Conservation (phyloP, 2,888 invertebrate genomes). For the Acronicta psi region DNA sequence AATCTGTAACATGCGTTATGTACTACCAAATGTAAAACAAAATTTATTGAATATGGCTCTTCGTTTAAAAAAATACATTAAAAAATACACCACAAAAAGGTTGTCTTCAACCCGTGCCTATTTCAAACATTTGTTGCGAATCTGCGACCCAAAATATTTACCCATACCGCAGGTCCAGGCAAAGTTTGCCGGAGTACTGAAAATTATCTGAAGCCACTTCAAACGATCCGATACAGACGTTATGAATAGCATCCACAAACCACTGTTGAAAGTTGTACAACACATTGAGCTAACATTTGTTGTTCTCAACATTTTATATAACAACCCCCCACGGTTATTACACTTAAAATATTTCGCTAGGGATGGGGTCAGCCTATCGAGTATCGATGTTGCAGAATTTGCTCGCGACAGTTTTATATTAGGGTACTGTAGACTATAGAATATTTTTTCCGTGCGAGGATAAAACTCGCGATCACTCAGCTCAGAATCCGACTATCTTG, state of each 20-base stretch:
- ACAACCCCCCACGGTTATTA: conserved; percentile 9
- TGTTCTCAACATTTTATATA: conserved; percentile 41
- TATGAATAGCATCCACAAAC: conserved; percentile 17
- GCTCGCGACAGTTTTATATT: no score
- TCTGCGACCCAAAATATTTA: not conserved
- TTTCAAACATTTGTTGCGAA: not conserved
- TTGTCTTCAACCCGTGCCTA: no score
- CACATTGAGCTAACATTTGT: conserved; percentile 38
- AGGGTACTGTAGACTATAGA: no score
- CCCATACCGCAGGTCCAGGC: not conserved
- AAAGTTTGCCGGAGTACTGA: conserved; percentile 18
- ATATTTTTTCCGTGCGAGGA: no score
- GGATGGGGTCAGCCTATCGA: conserved; percentile 8
- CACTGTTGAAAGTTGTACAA: conserved; percentile 23
- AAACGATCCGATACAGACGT: conserved; percentile 15
- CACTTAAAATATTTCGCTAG: conserved; percentile 44
- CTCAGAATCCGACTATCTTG: no score
- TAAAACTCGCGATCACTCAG: no score
- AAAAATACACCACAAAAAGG: no score
- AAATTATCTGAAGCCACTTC: conserved; percentile 22
- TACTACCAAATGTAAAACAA: no score
- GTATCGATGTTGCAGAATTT: not conserved
- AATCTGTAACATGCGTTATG: no score
- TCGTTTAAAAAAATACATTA: no score
- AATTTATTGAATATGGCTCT: no score